A percentile compares a stretch with the other conserved stretches of the same genome.
phyloP scores from a whole-genome alignment of 1,140 invertebrate genomes.

The Radopholus similis region DNA sequence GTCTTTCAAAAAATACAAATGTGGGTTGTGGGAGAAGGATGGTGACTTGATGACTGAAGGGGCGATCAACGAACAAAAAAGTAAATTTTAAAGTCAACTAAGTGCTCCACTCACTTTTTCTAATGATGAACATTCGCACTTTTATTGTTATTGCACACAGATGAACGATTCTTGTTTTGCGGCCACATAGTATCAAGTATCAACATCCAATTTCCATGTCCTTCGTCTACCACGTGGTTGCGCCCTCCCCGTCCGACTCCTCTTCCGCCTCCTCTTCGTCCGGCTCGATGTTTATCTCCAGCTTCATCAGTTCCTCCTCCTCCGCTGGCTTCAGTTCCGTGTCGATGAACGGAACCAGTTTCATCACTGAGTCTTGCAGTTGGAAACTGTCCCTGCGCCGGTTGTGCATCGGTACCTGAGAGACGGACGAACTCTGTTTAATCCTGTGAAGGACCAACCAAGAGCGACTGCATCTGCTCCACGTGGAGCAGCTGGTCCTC shows the following conservation, averaged over 20 bases:
- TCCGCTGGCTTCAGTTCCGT: not conserved
- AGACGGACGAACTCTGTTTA: not conserved
- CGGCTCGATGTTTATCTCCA: not conserved
- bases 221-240: not conserved
- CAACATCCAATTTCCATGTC: no score
- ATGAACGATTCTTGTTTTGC: no score
- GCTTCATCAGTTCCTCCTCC: not conserved
- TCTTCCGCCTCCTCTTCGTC: not conserved
- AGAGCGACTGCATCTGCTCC: not conserved
- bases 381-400: constrained; percentile 15
- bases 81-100: no score
- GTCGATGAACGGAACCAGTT: constrained; percentile 6
- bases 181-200: no score
- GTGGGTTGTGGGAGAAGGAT: no score
- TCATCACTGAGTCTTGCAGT: constrained; percentile 3
- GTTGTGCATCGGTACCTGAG: not conserved
- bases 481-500: not conserved
- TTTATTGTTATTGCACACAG: no score
- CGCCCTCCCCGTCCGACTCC: not conserved
- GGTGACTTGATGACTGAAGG: no score
- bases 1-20: no score
- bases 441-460: not conserved
- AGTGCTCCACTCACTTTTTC: no score
- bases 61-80: no score
- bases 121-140: no score